Percentiles rank a stretch among this genome's conserved stretches.
Evolutionary conservation across 2,888 invertebrate genomes (phyloP).

Genomic region (Norana najaformis): DNA sequence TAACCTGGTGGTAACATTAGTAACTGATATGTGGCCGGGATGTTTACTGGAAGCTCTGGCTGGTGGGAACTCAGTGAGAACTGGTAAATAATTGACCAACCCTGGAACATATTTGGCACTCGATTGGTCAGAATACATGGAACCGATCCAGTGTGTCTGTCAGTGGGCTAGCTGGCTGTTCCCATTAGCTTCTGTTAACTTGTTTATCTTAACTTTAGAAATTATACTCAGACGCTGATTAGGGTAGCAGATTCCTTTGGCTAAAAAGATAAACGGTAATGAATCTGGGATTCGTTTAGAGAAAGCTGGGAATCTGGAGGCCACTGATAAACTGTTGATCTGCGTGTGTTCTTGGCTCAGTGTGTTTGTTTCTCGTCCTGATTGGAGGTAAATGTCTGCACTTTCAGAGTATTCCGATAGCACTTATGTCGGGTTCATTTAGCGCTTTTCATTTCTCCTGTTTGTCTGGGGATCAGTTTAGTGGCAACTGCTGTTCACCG

Average conservation of each 20-base stretch:
- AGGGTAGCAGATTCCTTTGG: constrained; percentile 13
- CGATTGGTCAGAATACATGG: background rate
- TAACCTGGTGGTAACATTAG: background rate
- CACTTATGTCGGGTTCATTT: constrained; percentile 13
- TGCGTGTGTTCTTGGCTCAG: background rate
- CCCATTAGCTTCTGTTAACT: constrained; percentile 13
- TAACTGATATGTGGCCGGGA: background rate
- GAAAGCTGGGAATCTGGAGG: background rate
- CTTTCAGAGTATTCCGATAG: background rate
- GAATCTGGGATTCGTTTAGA: constrained; percentile 5
- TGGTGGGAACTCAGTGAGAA: background rate
- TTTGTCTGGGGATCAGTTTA: background rate
- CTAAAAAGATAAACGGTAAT: constrained; percentile 13
- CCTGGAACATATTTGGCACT: background rate
- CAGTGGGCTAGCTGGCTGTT: background rate
- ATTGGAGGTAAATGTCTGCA: constrained; percentile 13
- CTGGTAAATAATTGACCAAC: constrained; percentile 7
- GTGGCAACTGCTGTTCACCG: background rate
- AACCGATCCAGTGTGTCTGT: constrained; percentile 1
- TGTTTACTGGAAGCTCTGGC: constrained; percentile 6
- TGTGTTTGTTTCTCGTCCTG: constrained; percentile 13
- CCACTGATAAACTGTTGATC: constrained; percentile 13
- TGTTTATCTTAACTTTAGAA: constrained; percentile 13
- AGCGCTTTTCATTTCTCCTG: background rate
- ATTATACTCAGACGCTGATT: constrained; percentile 1